Evolutionary conservation across 2,888 invertebrate species (phyloP), one percentile per base, ranked within the genome.

Genomic region (Aleiodes testaceus): DNA sequence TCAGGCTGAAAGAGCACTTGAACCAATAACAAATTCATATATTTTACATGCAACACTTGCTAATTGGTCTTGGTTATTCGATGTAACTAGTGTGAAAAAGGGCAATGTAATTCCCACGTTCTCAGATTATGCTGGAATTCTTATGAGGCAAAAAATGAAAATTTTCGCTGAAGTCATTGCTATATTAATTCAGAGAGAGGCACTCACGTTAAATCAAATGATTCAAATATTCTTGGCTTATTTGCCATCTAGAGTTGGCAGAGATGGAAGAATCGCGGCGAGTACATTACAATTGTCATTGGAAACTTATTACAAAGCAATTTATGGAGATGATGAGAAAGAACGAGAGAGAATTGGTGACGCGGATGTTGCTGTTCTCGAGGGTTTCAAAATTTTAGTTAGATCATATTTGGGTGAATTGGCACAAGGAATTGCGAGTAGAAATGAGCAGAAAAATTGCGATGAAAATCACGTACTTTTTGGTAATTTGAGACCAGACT

Each of bases 231-330:
- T 92, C 79, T 82, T 92, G 70, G 92, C 92, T 73, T 92, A 92
- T 81, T 87, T 93, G 71, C 92, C 92, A 4, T 91, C 91, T n/a
- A 89, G 92, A 78, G 91, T 92, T 42, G 92, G 92, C 2, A 79
- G 89, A 81, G 88, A 87, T 52, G 87, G 87, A 2, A 85, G 86
- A 49, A 83, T 84, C 36, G 87, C 87, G 2, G 85, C 86, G 4
- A 79, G 89, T 77, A 83, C 85, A 2, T 74, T 87, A 30, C 87
- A 87, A 73, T 75, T 83, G 4, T 87, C 87, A 69, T 79, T 87
- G 18, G 87, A 87, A 69, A 84, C 80, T 45, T 87, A 87, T 74
- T 77, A 77, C 42, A 76, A 73, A 26, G 76, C 74, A 45, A 59
- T 70, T 36, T 68, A 76, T 3, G 76, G 78, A 14, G 76, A 72